phyloP scores from a whole-genome alignment of 1,140 invertebrate species.

The Adoxophyes honmai region DNA sequence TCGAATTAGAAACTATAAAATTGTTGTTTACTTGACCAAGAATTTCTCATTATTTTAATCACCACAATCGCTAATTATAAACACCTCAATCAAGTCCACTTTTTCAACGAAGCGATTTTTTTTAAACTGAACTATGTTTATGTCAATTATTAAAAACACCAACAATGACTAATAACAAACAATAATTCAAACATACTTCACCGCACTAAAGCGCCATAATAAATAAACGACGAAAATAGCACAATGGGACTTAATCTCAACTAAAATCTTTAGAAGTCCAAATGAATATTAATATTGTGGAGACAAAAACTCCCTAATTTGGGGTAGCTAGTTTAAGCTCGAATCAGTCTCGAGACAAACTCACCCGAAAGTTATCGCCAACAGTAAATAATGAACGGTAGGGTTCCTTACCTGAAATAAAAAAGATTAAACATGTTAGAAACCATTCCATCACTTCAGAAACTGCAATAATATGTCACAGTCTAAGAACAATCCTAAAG shows the following conservation, averaged over 20 bases:
- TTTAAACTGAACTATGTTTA: too few species aligned
- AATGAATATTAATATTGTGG: conserved; percentile 14
- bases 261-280: conserved; percentile 5
- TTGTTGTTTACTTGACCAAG: too few species aligned
- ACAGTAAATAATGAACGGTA: neutral
- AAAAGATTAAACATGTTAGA: too few species aligned
- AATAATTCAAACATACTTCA: conserved; percentile 46
- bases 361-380: neutral
- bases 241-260: conserved; percentile 11
- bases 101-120: too few species aligned
- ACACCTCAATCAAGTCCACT: too few species aligned
- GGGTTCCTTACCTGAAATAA: too few species aligned
- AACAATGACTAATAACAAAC: conserved; percentile 43
- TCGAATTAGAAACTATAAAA: too few species aligned
- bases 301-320: conserved; percentile 14
- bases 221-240: neutral
- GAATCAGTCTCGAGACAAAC: conserved; percentile 13
- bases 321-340: neutral
- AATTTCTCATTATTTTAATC: too few species aligned
- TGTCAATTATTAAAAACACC: conserved; percentile 25
- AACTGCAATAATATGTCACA: too few species aligned
- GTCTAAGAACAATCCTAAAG: too few species aligned
- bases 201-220: conserved; percentile 29
- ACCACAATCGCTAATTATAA: too few species aligned
- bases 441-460: too few species aligned